Evolutionary conservation across 2,113 vertebrate species (phyloP).

Genomic region (Zosterops hypoxanthus): DNA sequence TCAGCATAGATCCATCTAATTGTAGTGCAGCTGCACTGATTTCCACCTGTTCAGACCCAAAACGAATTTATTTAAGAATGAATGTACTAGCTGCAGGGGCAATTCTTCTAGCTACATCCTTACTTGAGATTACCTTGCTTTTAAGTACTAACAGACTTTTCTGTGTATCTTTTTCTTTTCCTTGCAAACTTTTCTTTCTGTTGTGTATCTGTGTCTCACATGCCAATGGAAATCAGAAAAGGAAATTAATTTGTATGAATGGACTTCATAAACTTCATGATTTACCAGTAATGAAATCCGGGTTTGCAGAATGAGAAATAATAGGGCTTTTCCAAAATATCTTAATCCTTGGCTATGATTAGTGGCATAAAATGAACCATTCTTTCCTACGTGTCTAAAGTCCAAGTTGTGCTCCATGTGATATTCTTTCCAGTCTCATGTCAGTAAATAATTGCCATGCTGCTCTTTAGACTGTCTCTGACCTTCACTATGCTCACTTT

Average conservation of each 20-base stretch:
- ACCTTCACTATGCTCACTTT: background rate
- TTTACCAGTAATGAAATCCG: slow-evolving; percentile 46
- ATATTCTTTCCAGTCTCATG: slow-evolving; percentile 56
- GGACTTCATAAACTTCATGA: slow-evolving; percentile 12
- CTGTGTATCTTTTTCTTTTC: background rate
- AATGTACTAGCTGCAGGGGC: background rate
- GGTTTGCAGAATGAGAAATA: slow-evolving; percentile 44
- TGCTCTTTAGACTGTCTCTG: slow-evolving; percentile 18
- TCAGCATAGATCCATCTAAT: background rate
- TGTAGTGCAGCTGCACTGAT: background rate
- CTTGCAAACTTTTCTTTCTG: background rate
- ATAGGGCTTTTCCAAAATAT: slow-evolving; percentile 61
- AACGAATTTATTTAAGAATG: background rate
- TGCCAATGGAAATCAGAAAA: slow-evolving; percentile 27
- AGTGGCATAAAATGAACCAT: slow-evolving; percentile 54
- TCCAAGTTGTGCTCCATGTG: slow-evolving; percentile 41
- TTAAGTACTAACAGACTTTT: background rate
- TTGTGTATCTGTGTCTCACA: background rate
- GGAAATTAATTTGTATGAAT: slow-evolving; percentile 46
- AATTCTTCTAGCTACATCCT: background rate
- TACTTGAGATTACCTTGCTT: background rate
- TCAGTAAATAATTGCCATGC: slow-evolving; percentile 44
- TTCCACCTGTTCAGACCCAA: background rate
- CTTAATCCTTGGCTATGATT: slow-evolving; percentile 56
- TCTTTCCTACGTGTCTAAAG: slow-evolving; percentile 39